A percentile compares a stretch with the other conserved stretches of the same genome.
phyloP scores from a whole-genome alignment of 2,113 vertebrate species.

The Alethe diademata region DNA sequence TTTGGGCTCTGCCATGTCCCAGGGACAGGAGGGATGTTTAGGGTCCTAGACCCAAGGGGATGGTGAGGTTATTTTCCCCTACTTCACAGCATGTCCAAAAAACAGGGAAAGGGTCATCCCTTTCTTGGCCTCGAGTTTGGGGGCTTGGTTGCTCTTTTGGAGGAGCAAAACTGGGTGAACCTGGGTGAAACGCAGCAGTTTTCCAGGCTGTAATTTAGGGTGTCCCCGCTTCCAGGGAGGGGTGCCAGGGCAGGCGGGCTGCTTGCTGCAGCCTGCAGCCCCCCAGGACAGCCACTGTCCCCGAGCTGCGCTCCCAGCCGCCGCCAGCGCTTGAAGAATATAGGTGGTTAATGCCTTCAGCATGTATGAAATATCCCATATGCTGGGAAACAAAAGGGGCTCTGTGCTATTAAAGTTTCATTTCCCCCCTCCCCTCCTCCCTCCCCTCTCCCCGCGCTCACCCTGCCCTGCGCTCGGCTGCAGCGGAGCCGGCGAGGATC shows the following conservation, averaged over 20 bases:
- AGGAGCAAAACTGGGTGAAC: not conserved
- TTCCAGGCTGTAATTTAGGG: not conserved
- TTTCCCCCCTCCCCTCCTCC: conserved; percentile 77
- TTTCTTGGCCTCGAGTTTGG: accelerated
- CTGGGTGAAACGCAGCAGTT: not conserved
- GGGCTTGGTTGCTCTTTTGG: not conserved
- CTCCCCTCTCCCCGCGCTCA: conserved; percentile 67
- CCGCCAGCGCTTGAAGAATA: conserved; percentile 70
- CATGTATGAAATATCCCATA: conserved; percentile 85
- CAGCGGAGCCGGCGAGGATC: conserved; percentile 19
- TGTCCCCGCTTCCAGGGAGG: accelerated
- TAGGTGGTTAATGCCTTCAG: conserved; percentile 85
- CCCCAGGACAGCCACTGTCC: conserved; percentile 7
- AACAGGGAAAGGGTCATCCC: not conserved
- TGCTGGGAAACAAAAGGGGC: conserved; percentile 83
- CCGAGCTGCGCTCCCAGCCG: conserved; percentile 55
- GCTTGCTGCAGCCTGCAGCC: conserved; percentile 9
- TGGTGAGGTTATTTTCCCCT: too few species aligned
- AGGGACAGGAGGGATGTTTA: not conserved
- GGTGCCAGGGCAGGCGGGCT: not conserved
- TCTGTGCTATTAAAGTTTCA: conserved; percentile 84
- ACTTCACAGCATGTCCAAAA: not conserved
- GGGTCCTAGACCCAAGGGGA: not conserved
- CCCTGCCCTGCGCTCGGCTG: conserved; percentile 70
- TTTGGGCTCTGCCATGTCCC: not conserved